A percentile compares a stretch with the other conserved stretches of the same genome.
Conservation (phyloP, 2,797 vertebrate species). For the Danio tinwini region DNA sequence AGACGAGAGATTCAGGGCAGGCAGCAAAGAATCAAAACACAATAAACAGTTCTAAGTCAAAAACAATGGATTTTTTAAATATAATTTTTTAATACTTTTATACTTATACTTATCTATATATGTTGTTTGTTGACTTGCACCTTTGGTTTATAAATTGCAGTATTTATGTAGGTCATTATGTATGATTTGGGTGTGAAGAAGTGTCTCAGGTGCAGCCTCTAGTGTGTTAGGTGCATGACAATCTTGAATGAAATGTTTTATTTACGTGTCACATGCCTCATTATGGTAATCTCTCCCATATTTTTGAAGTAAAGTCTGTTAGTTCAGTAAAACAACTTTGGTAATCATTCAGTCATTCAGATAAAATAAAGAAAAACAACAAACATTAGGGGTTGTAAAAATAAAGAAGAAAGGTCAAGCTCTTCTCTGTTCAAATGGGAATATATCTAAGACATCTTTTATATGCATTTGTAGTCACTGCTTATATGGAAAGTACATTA, state of each 20-base stretch:
- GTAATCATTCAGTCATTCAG: slow-evolving; percentile 63
- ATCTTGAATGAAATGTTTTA: not conserved
- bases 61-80: too few relatives aligned
- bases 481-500: slow-evolving; percentile 79
- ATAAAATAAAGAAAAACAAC: slow-evolving; percentile 62
- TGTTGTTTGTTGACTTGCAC: too few relatives aligned
- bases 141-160: too few relatives aligned
- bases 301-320: slow-evolving; percentile 50
- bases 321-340: slow-evolving; percentile 58
- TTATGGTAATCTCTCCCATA: slow-evolving; percentile 48
- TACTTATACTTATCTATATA: too few relatives aligned
- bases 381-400: slow-evolving; percentile 66
- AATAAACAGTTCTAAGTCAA: too few relatives aligned
- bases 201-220: not conserved
- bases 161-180: not conserved
- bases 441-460: slow-evolving; percentile 71
- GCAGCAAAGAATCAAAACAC: too few relatives aligned
- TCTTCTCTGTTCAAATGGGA: slow-evolving; percentile 70
- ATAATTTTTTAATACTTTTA: too few relatives aligned
- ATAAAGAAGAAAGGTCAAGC: slow-evolving; percentile 64
- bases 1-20: too few relatives aligned
- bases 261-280: slow-evolving; percentile 32
- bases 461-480: slow-evolving; percentile 68
- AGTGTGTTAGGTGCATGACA: not conserved
- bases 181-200: not conserved